Evolutionary conservation across 2,113 vertebrate genomes (phyloP), one percentile per base, ranked within the genome.

Genomic region (Corvus moneduloides): DNA sequence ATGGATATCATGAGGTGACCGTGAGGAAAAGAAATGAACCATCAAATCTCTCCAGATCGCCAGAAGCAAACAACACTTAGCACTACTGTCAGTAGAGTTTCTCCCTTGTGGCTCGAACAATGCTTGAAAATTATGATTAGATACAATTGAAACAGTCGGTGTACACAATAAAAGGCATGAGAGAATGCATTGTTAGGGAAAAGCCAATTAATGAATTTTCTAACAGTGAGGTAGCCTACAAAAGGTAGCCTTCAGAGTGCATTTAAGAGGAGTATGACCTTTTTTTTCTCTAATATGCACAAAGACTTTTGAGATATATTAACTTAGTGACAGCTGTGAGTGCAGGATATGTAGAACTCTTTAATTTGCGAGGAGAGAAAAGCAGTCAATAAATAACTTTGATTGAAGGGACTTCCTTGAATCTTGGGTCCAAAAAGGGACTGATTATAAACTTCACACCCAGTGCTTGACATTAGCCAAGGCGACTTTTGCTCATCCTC

Each of bases 1-100:
- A 20, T 44, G 52, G 80, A n/a, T 84, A 94, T 72, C 76, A 84
- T 68, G 49, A 84, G 41, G 61, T 44, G 92, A 72, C 80, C 59
- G n/a, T 22, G 41, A 37, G 72, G 66, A 89, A 76, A 87, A 58
- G 59, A 96, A 97, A 94, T 61, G 80, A 96, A 75, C 80, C 76
- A 87, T 67, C 83, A 94, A 94, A 92, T 84, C 83, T 86, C 86
- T 84, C 51, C 14, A 62, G 68, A 86, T 9, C 86, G 80, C 72
- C 18, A 1, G 93, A 84, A 89, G 86, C 58, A 86, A 90, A 86
- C 39, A 92, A 74, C 5, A 2, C 35, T 85, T 35, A 91, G 75
- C 58, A 33, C 67, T 84, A 16, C 27, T 85, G 69, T 94, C 77
- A 67, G 91, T n/a, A 54, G 59, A 67, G 81, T 54, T 84, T 75